Evolutionary conservation across 1,140 invertebrate species (phyloP), one percentile per base, ranked within the genome.

Genomic region (Nasonia longicornis): DNA sequence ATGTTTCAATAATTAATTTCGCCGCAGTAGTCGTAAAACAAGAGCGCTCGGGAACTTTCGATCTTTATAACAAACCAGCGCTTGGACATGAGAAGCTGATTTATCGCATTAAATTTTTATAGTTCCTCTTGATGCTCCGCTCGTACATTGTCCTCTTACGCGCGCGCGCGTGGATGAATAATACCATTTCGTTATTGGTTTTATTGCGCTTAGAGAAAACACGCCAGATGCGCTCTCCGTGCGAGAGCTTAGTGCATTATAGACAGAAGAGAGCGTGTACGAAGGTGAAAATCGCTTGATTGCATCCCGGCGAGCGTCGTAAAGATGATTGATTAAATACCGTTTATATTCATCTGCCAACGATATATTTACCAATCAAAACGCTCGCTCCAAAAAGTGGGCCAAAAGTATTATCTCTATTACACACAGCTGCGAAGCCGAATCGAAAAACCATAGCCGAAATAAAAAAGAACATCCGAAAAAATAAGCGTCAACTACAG

Each of bases 321-420:
- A 77, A 77, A 67, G 20, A 45, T 35, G 63, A 77, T 77, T 67
- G 31, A n/a, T 77, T 77, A 77, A 77, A 77, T 77, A 67, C 52
- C 74, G 4, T 77, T 3, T 38, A 11, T 42, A 26, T 26, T 67
- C 45, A 77, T 66, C 67, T 77, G 45, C 29, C 11, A 29, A 64
- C 67, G 48, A 67, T 77, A 77, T 77, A 66, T 45, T 45, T 77
- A 77, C 2, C 29, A 66, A 22, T 31, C 10, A 48, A 73, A 48
- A 12, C 29, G 3, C 14, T 58, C 16, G 2, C 22, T 31, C 8
- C 3, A 58, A n/a, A n/a, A n/a, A 58, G 52, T 20, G 52, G 16
- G 6, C 14, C 52, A 20, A 20, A 58, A 58, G 3, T 20, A 14
- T 20, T 16, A 20, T 58, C 16, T 20, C 52, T 22, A 14, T 26